Percentiles rank a stretch among this genome's conserved stretches.
phyloP scores from a whole-genome alignment of 1,140 invertebrate species.

The Drosophila subobscura region DNA sequence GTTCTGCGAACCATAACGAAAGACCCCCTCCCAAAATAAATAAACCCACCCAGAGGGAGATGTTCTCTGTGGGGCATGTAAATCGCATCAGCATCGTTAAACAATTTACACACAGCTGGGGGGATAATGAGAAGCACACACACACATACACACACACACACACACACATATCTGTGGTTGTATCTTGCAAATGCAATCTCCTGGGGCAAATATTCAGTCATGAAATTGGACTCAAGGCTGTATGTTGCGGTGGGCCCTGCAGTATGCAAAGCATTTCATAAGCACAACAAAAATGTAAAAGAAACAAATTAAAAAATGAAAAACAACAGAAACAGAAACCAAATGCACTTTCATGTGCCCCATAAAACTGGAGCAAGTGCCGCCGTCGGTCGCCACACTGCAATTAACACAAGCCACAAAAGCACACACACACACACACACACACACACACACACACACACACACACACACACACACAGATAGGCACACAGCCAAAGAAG shows the following conservation, averaged over 20 bases:
- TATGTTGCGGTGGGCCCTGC: constrained; percentile 7
- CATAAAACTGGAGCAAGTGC: constrained; percentile 59
- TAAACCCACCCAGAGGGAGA: constrained; percentile 5
- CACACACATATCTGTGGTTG: too few relatives aligned
- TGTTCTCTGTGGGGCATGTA: neutral
- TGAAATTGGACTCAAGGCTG: constrained; percentile 56
- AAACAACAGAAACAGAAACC: constrained; percentile 23
- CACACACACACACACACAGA: neutral
- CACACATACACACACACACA: neutral
- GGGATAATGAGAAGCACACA: neutral
- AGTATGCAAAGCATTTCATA: constrained; percentile 38
- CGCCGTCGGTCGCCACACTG: constrained; percentile 40
- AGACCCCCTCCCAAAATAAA: constrained; percentile 50
- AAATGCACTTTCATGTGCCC: constrained; percentile 65
- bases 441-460: neutral
- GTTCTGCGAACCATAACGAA: constrained; percentile 69
- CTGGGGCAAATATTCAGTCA: constrained; percentile 1
- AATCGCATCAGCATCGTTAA: constrained; percentile 21
- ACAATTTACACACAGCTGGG: constrained; percentile 12
- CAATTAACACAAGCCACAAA: constrained; percentile 60
- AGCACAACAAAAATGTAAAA: constrained; percentile 11
- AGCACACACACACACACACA: constrained; percentile 19
- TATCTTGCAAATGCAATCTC: neutral
- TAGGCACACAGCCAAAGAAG: too few relatives aligned
- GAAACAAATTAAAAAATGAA: neutral